A percentile compares a stretch with the other conserved stretches of the same genome.
Evolutionary conservation across 2,888 invertebrate species (phyloP).

Genomic region (Ennomos fuscantarius): DNA sequence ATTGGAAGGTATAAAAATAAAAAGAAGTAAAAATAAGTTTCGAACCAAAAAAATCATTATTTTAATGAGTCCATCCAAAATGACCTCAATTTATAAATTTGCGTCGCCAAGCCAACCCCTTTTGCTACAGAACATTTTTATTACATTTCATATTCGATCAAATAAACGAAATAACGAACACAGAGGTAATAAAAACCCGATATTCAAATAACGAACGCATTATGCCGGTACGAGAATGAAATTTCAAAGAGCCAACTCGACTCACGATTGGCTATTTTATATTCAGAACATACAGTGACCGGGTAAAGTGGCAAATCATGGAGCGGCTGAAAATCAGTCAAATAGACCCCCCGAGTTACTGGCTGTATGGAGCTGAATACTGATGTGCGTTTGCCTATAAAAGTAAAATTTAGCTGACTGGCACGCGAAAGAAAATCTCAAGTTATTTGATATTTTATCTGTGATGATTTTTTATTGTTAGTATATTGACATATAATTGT

Average conservation of each 20-base stretch:
- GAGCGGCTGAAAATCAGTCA: slow-evolving; percentile 84
- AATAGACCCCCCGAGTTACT: slow-evolving; percentile 80
- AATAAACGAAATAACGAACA: slow-evolving; percentile 42
- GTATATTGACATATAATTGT: too few relatives aligned
- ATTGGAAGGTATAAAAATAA: too few relatives aligned
- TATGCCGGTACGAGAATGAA: slow-evolving; percentile 75
- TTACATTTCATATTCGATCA: slow-evolving; percentile 38
- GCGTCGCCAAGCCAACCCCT: slow-evolving; percentile 24
- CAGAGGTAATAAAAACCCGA: slow-evolving; percentile 61
- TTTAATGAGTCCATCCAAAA: background rate
- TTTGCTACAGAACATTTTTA: slow-evolving; percentile 22
- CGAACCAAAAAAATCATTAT: background rate
- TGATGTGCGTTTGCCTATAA: slow-evolving; percentile 51
- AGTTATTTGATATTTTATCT: slow-evolving; percentile 4
- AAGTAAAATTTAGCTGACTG: slow-evolving; percentile 25
- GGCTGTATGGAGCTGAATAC: slow-evolving; percentile 66
- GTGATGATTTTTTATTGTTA: too few relatives aligned
- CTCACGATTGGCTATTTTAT: slow-evolving; percentile 68
- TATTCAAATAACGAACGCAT: slow-evolving; percentile 74
- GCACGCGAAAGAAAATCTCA: slow-evolving; percentile 12
- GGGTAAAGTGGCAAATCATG: slow-evolving; percentile 85
- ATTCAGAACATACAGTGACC: slow-evolving; percentile 77
- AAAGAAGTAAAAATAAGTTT: background rate
- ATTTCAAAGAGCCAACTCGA: slow-evolving; percentile 69
- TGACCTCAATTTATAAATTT: slow-evolving; percentile 17